A percentile compares a stretch with the other conserved stretches of the same genome.
Evolutionary conservation across 2,888 invertebrate genomes (phyloP).

Genomic region (Epinotia demarniana): DNA sequence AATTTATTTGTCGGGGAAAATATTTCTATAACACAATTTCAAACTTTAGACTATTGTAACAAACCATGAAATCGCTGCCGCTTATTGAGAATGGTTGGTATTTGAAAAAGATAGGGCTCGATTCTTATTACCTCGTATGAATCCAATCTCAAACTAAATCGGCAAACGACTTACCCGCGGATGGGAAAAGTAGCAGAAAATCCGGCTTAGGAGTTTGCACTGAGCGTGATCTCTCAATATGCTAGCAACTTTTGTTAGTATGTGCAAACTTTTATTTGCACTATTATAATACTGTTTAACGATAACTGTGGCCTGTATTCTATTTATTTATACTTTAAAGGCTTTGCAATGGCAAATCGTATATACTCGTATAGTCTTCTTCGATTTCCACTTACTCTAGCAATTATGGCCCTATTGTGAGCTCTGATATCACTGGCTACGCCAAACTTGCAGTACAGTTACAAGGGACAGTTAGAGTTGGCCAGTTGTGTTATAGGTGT

Average conservation of each 20-base stretch:
- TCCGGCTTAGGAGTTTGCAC: slow-evolving; percentile 6
- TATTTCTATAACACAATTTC: neutral
- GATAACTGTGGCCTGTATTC: too few relatives aligned
- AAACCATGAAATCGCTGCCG: neutral
- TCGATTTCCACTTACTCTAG: too few relatives aligned
- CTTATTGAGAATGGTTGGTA: neutral
- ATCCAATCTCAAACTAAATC: slow-evolving; percentile 22
- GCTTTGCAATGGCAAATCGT: too few relatives aligned
- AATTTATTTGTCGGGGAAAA: too few relatives aligned
- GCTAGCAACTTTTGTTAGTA: neutral
- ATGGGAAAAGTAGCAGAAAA: slow-evolving; percentile 2
- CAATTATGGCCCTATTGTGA: too few relatives aligned
- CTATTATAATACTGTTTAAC: neutral
- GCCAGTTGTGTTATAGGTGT: too few relatives aligned
- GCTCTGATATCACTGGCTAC: too few relatives aligned
- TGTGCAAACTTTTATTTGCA: neutral
- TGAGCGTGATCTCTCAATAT: slow-evolving; percentile 5
- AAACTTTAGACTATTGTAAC: neutral
- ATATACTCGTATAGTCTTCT: too few relatives aligned
- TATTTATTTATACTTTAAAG: too few relatives aligned
- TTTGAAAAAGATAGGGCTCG: neutral
- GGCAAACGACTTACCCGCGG: slow-evolving; percentile 4
- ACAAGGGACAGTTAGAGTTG: too few relatives aligned
- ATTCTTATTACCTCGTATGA: neutral
- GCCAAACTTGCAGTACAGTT: too few relatives aligned